Percentiles rank a stretch among this genome's conserved stretches.
Evolutionary conservation across 1,140 invertebrate species (phyloP).

Genomic region (Scylla paramamosain): DNA sequence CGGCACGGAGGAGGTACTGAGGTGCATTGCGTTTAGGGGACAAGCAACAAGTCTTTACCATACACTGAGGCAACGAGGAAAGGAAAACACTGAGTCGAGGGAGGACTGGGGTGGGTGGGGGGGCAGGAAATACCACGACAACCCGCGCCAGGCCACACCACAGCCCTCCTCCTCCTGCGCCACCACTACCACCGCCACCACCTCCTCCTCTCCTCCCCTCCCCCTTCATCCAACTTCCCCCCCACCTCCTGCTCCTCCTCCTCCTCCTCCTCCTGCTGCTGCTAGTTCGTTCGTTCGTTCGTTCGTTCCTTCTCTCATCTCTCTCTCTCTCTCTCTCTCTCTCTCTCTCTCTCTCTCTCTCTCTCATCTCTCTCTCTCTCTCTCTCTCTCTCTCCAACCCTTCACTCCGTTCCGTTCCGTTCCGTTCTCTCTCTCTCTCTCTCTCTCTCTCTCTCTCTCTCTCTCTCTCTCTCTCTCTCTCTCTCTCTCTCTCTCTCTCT

Average conservation of each 20-base stretch:
- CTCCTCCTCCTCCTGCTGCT: not conserved
- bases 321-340: not conserved
- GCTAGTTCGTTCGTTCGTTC: too few relatives aligned
- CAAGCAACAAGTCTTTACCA: conserved; percentile 2
- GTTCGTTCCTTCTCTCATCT: not conserved
- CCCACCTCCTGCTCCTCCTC: not conserved
- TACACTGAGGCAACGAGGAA: conserved; percentile 31
- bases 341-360: not conserved
- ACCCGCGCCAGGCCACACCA: not conserved
- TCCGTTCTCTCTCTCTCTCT: not conserved
- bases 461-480: not conserved
- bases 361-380: not conserved
- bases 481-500: not conserved
- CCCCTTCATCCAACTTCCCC: not conserved
- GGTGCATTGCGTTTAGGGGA: not conserved
- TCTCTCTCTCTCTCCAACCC: not conserved
- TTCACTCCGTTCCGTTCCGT: not conserved
- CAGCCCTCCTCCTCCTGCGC: not conserved
- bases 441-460: not conserved
- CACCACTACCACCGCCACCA: not conserved
- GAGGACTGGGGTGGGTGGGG: not conserved
- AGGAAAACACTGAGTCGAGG: conserved; percentile 44
- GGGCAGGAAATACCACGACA: conserved; percentile 64
- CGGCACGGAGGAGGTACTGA: not conserved
- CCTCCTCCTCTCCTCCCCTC: not conserved